These are phyloP conservation scores for Megalonaias nervosa DNA, from an alignment of 1,140 invertebrate genomes.

Conservation along the genomic window DNA sequence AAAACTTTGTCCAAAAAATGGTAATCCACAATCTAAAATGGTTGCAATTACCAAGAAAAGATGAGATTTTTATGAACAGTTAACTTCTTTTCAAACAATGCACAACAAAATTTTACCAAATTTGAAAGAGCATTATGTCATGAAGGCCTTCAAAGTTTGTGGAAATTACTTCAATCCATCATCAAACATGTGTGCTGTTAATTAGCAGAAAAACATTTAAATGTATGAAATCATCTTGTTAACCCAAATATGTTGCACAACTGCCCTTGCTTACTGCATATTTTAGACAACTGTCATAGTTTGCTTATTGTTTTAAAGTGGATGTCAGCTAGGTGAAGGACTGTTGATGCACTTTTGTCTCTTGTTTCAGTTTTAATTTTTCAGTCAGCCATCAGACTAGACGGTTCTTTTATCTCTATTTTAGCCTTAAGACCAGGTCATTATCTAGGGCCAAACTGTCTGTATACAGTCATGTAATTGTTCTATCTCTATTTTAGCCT, in stretches of 20 bases:
- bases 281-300: too few relatives aligned
- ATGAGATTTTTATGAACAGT: too few relatives aligned
- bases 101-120: too few relatives aligned
- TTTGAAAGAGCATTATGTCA: too few relatives aligned
- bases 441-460: conserved; percentile 82
- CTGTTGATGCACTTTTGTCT: too few relatives aligned
- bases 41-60: too few relatives aligned
- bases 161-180: not conserved
- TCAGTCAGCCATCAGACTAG: conserved; percentile 74
- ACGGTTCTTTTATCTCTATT: conserved; percentile 75
- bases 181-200: not conserved
- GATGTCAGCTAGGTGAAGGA: not conserved
- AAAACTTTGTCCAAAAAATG: too few relatives aligned
- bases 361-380: not conserved
- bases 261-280: not conserved
- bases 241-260: not conserved
- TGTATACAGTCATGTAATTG: conserved; percentile 80
- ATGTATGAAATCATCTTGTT: not conserved
- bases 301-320: not conserved
- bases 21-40: too few relatives aligned
- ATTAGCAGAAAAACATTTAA: not conserved
- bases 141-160: not conserved
- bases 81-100: not conserved
- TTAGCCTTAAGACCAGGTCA: conserved; percentile 58
- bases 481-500: conserved; percentile 51